Evolutionary conservation across 2,113 vertebrate species (phyloP).

Genomic region (Egretta garzetta): DNA sequence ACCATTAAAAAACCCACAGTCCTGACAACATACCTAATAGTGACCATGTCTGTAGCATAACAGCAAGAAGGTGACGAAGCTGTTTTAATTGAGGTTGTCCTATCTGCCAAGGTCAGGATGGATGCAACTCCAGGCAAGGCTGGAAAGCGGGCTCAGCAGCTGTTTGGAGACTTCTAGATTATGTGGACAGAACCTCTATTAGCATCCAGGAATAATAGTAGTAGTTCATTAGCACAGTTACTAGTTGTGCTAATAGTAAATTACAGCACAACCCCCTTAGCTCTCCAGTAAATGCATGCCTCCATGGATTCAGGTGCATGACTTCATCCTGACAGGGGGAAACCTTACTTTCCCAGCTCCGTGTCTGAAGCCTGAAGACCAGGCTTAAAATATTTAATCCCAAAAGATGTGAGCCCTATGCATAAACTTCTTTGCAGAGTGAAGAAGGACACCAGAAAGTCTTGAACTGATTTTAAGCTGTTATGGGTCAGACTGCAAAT

Average conservation of each 20-base stretch:
- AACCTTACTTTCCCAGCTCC: neutral
- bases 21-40: neutral
- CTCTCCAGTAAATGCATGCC: neutral
- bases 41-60: neutral
- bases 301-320: neutral
- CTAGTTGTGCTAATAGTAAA: neutral
- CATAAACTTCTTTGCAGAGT: neutral
- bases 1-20: neutral
- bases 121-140: neutral
- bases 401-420: neutral
- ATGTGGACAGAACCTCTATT: neutral
- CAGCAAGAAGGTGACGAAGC: neutral
- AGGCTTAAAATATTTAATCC: neutral
- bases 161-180: neutral
- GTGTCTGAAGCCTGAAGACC: neutral
- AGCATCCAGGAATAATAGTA: neutral
- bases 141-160: neutral
- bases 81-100: neutral
- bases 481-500: neutral
- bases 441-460: neutral
- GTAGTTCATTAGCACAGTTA: neutral
- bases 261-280: neutral
- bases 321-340: neutral
- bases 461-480: neutral
- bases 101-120: neutral